Evolutionary conservation across 2,113 vertebrate species (phyloP), one percentile per base, ranked within the genome.

Genomic region (Vulpes lagopus): DNA sequence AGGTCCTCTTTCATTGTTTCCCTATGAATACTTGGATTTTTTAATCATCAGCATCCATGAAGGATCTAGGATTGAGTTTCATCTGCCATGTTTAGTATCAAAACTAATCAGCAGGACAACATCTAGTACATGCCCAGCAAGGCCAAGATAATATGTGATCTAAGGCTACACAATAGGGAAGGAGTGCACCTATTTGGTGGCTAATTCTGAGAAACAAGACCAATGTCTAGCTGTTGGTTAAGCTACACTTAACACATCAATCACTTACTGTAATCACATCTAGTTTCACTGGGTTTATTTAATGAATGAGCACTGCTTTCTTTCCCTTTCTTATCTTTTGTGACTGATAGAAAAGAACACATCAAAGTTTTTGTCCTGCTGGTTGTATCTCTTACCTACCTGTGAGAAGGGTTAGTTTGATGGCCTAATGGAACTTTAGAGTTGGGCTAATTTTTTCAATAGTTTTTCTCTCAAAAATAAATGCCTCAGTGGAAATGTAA

Each of bases 401-500:
- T 65, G 5, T 62, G 64, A 94, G 2, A 32, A 92, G 16, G 12
- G 3, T 85, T 96, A 67, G 55, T 91, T 76, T 74, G 84, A 89
- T 88, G 30, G 69, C 3, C 17, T 73, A 81, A 43, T 3, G 35
- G 53, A 96, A 69, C 23, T 91, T 89, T 84, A 57, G 27, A 94
- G n/a, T 35, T 60, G 8, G n/a, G n/a, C n/a, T n/a, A n/a, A n/a
- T n/a, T n/a, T n/a, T n/a, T n/a, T n/a, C n/a, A n/a, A n/a, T n/a
- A n/a, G n/a, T n/a, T n/a, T n/a, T n/a, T n/a, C n/a, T n/a, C n/a
- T n/a, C n/a, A n/a, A n/a, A 71, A 94, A 73, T 69, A 93, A 11
- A 53, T 55, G 22, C 19, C 23, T 73, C n/a, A 81, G 51, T 80
- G 17, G 51, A 80, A 97, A 67, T 12, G 27, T 67, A 94, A 97